Evolutionary conservation across 1,140 invertebrate species (phyloP).

Genomic region (Panagrolaimus sp.): DNA sequence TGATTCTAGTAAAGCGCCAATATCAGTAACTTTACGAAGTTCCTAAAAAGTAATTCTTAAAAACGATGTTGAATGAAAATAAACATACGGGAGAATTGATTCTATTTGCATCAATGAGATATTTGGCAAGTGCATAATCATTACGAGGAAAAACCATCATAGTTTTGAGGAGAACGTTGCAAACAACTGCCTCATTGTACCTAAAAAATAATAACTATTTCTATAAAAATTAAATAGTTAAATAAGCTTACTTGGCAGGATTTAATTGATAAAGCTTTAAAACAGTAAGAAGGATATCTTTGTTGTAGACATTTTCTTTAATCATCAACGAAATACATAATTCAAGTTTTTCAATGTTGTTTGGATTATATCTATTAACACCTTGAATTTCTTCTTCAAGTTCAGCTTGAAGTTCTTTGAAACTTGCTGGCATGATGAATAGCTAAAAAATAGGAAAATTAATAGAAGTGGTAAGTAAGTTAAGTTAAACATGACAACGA

Average conservation of each 20-base stretch:
- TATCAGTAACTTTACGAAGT: constrained; percentile 48
- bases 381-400: constrained; percentile 44
- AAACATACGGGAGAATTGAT: constrained; percentile 34
- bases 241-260: constrained; percentile 39
- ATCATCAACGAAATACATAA: constrained; percentile 40
- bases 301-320: constrained; percentile 56
- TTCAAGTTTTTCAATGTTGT: constrained; percentile 40
- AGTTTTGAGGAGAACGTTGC: constrained; percentile 52
- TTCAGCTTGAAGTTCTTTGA: constrained; percentile 44
- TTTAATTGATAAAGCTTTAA: constrained; percentile 58
- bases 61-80: no score
- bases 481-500: no score
- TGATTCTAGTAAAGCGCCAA: constrained; percentile 51
- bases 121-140: constrained; percentile 56
- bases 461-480: no score
- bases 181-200: constrained; percentile 53
- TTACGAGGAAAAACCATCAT: constrained; percentile 57
- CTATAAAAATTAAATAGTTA: constrained; percentile 2
- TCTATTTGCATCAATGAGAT: constrained; percentile 51
- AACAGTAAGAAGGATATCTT: constrained; percentile 54
- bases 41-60: not conserved
- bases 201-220: constrained; percentile 24
- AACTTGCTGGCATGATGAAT: constrained; percentile 28
- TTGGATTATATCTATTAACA: constrained; percentile 50
- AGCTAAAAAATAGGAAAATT: not conserved